Conservation (phyloP, 1,140 invertebrate genomes). For the Hycleus cichorii region DNA sequence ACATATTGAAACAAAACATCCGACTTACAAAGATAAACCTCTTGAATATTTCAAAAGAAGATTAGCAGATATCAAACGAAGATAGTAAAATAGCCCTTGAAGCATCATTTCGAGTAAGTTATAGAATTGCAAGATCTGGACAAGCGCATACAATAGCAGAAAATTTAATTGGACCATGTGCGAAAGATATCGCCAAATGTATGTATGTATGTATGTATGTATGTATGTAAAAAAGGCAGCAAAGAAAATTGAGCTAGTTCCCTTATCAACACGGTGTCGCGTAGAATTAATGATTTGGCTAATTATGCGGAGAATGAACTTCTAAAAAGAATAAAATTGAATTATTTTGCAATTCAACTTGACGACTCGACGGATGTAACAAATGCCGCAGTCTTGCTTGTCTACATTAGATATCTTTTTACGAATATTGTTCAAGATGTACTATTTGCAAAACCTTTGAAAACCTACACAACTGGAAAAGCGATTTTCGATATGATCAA, state of each 20-base stretch:
- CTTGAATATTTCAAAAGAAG: neutral
- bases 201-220: constrained; percentile 13
- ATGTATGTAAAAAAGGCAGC: constrained; percentile 14
- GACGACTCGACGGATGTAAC: neutral
- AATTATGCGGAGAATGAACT: too few species aligned
- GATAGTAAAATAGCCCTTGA: constrained; percentile 1
- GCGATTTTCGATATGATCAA: constrained; percentile 28
- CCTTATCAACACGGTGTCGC: too few species aligned
- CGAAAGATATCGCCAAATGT: constrained; percentile 12
- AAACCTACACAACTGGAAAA: constrained; percentile 19
- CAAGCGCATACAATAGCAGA: constrained; percentile 19
- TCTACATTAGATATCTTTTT: too few species aligned
- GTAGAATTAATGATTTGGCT: too few species aligned
- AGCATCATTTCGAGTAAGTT: constrained; percentile 16
- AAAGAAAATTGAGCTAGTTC: constrained; percentile 18
- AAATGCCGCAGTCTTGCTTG: neutral
- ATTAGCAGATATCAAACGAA: constrained; percentile 12
- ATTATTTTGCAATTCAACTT: neutral
- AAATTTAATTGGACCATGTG: constrained; percentile 15
- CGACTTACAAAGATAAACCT: neutral
- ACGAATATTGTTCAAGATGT: neutral
- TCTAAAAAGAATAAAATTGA: too few species aligned
- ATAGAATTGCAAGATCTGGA: constrained; percentile 14
- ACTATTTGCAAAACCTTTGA: neutral
- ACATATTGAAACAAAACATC: constrained; percentile 1